Conservation (phyloP, 2,888 invertebrate genomes). For the Mythimna impura region DNA sequence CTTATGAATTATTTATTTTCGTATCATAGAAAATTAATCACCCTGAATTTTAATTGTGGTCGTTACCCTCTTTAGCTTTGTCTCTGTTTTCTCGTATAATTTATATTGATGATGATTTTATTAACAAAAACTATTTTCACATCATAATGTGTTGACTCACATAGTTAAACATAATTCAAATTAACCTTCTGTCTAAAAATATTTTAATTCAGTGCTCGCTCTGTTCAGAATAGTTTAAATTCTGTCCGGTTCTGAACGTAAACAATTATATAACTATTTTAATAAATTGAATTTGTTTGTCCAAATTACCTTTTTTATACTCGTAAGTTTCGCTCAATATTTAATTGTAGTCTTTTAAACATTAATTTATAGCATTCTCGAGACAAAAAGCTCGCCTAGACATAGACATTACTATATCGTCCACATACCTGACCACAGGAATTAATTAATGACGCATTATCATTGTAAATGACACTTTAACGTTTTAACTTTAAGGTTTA, state of each 20-base stretch:
- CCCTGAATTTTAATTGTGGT: not conserved
- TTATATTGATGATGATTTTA: not conserved
- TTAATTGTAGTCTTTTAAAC: not conserved
- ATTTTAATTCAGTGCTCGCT: not conserved
- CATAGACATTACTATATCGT: constrained; percentile 61
- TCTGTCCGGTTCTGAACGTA: not conserved
- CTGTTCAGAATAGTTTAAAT: not conserved
- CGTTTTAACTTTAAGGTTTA: constrained; percentile 58
- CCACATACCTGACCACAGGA: constrained; percentile 70
- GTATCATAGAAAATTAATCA: constrained; percentile 1
- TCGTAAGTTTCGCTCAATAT: not conserved
- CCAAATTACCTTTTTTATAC: not conserved
- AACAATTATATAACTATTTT: not conserved
- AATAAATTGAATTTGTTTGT: not conserved
- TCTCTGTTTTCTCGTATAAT: not conserved
- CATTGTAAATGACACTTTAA: constrained; percentile 64
- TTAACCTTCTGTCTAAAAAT: not conserved
- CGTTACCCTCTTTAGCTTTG: not conserved
- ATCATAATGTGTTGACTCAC: not conserved
- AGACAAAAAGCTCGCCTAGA: constrained; percentile 60
- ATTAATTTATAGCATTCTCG: constrained; percentile 40
- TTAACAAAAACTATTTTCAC: not conserved
- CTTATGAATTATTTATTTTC: constrained; percentile 15
- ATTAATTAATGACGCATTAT: constrained; percentile 68
- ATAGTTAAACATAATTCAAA: not conserved